Evolutionary conservation across 2,113 vertebrate species (phyloP).

Genomic region (Leptosomus discolor): DNA sequence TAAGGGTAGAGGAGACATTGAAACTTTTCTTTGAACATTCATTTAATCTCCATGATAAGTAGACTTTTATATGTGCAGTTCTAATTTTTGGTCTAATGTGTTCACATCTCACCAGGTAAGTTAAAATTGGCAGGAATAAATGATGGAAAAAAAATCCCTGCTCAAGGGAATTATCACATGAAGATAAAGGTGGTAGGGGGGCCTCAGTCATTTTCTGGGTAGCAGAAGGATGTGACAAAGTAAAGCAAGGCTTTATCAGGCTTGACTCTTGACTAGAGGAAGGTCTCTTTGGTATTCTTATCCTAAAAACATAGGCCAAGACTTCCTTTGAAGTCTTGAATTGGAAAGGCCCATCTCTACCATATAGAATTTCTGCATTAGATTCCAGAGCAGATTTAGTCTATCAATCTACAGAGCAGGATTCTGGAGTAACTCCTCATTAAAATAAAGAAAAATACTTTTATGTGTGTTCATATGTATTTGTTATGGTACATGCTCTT

Average conservation of each 20-base stretch:
- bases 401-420: not conserved
- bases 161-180: not conserved
- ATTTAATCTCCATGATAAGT: not conserved
- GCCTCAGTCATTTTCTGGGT: not conserved
- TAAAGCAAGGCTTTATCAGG: not conserved
- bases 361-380: not conserved
- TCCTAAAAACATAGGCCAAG: not conserved
- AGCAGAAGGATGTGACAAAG: not conserved
- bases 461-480: not conserved
- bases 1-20: not conserved
- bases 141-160: not conserved
- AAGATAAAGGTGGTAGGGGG: not conserved
- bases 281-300: not conserved
- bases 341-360: not conserved
- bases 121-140: not conserved
- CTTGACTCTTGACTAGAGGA: not conserved
- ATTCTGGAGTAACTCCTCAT: not conserved
- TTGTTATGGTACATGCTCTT: not conserved
- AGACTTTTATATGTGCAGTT: not conserved
- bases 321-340: not conserved
- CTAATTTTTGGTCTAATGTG: not conserved
- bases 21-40: not conserved
- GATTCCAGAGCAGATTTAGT: not conserved
- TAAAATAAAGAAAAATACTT: not conserved
- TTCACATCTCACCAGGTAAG: not conserved